Conservation (phyloP, 2,113 vertebrate species). For the Urocolius indicus region DNA sequence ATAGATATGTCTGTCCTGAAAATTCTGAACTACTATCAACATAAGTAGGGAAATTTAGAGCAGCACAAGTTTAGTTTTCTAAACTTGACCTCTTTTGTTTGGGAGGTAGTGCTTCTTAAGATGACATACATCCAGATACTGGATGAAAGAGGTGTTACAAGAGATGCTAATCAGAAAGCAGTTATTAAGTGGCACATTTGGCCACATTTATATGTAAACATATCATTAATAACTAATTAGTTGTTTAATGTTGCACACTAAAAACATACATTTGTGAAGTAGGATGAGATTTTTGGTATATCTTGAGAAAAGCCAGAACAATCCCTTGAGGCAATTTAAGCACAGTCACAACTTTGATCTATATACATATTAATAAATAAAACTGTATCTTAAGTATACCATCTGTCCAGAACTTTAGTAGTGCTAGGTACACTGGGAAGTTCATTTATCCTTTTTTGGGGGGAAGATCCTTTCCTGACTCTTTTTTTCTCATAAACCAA, state of each 20-base stretch:
- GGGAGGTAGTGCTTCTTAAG: neutral
- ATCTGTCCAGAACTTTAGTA: neutral
- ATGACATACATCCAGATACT: neutral
- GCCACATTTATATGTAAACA: neutral
- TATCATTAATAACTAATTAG: neutral
- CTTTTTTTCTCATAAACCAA: neutral
- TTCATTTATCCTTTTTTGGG: neutral
- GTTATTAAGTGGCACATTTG: neutral
- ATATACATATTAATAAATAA: neutral
- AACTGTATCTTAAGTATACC: neutral
- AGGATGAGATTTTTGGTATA: neutral
- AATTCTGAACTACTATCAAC: neutral
- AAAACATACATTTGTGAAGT: neutral
- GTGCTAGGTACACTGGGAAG: neutral
- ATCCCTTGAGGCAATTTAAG: neutral
- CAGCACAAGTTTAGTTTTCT: no score
- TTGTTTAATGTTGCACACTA: neutral
- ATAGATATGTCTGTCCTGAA: neutral
- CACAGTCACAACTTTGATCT: neutral
- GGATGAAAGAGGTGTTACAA: neutral
- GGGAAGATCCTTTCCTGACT: neutral
- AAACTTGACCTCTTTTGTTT: neutral
- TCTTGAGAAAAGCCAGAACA: neutral
- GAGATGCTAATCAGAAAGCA: neutral
- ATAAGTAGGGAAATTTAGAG: neutral